Evolutionary conservation across 2,113 vertebrate species (phyloP).

Genomic region (Eulemur rufifrons): DNA sequence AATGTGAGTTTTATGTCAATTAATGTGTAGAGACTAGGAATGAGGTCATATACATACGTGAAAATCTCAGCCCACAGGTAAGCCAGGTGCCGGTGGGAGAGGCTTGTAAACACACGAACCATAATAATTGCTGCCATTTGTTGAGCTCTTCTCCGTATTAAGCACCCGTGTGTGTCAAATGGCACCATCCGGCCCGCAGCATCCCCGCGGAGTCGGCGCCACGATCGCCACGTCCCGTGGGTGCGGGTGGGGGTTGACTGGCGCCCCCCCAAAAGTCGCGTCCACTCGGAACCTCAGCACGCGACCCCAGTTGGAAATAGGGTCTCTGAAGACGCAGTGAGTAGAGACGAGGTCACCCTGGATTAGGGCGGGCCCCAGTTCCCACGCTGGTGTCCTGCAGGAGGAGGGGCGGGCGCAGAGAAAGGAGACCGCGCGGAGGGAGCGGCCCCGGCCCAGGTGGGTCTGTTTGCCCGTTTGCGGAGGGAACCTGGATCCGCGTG

Average conservation of each 20-base stretch:
- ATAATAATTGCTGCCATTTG: background rate
- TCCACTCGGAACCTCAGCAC: background rate
- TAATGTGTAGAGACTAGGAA: fast-evolving
- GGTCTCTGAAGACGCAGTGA: background rate
- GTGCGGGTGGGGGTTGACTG: fast-evolving
- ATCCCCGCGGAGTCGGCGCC: no score
- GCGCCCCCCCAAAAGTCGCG: background rate
- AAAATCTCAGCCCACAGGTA: fast-evolving
- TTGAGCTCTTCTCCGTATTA: fast-evolving
- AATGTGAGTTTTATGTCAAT: background rate
- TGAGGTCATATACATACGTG: no score
- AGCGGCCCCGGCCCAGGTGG: fast-evolving
- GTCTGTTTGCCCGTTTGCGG: fast-evolving
- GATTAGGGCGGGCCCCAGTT: fast-evolving
- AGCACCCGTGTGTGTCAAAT: fast-evolving
- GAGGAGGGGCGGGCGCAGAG: background rate
- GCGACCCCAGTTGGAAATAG: background rate
- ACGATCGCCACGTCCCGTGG: fast-evolving
- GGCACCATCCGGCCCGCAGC: fast-evolving
- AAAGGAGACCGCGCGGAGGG: no score
- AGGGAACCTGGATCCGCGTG: background rate
- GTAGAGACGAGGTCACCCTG: background rate
- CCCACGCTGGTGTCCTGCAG: background rate
- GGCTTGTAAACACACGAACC: fast-evolving
- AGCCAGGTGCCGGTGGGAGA: background rate